Conservation (phyloP, 2,888 invertebrate species). For the Galerucella pusilla region DNA sequence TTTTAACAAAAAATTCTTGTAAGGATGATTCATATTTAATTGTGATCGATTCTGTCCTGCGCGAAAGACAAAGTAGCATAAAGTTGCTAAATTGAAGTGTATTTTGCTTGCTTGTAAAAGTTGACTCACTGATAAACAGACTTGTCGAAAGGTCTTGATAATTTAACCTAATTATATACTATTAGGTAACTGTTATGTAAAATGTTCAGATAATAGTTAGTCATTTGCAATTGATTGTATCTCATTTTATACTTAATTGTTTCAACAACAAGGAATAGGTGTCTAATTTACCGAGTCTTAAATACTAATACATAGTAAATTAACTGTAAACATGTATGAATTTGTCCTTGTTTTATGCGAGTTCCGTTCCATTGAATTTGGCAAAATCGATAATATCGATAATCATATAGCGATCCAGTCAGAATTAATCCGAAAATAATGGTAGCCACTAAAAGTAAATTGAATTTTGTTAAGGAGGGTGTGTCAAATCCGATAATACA, state of each 20-base stretch:
- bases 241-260: neutral
- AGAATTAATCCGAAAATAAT: too few relatives aligned
- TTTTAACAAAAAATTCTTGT: too few relatives aligned
- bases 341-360: too few relatives aligned
- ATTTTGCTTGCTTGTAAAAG: neutral
- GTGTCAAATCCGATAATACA: too few relatives aligned
- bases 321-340: too few relatives aligned
- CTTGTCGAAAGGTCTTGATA: neutral
- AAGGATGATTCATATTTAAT: neutral
- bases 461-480: too few relatives aligned
- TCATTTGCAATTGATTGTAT: neutral
- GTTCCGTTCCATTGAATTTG: too few relatives aligned
- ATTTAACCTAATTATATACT: neutral
- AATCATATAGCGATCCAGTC: too few relatives aligned
- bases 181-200: neutral
- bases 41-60: neutral
- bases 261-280: neutral
- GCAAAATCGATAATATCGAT: too few relatives aligned
- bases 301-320: too few relatives aligned
- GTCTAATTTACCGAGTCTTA: neutral
- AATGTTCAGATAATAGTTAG: neutral
- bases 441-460: too few relatives aligned
- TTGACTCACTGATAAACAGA: constrained; percentile 5
- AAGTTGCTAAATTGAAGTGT: neutral
- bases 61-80: neutral